phyloP scores from a whole-genome alignment of 2,113 vertebrate genomes.

The Macquaria ambigua region DNA sequence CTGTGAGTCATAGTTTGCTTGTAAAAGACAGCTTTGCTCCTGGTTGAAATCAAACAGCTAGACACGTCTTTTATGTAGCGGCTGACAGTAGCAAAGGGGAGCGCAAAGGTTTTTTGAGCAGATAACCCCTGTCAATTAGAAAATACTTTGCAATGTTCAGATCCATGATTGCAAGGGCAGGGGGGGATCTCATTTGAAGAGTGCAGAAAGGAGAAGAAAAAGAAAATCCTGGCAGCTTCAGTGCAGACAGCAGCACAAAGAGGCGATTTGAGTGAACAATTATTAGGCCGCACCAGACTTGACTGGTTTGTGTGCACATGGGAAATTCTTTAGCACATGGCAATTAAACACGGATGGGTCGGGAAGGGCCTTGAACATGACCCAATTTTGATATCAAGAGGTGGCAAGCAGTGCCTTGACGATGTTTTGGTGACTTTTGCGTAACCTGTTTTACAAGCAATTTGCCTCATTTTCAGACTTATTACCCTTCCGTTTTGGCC shows the following conservation, averaged over 20 bases:
- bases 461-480: conserved; percentile 39
- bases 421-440: conserved; percentile 57
- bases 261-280: conserved; percentile 77
- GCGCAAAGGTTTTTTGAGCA: conserved; percentile 10
- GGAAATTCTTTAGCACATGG: conserved; percentile 72
- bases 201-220: conserved; percentile 12
- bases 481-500: conserved; percentile 41
- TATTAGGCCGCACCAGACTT: conserved; percentile 75
- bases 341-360: conserved; percentile 77
- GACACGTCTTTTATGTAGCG: conserved; percentile 22
- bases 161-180: conserved; percentile 8
- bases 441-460: conserved; percentile 51
- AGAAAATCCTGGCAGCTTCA: conserved; percentile 51
- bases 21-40: conserved; percentile 47
- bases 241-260: conserved; percentile 75
- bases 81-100: background rate
- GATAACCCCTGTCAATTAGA: conserved; percentile 42
- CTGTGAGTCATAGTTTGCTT: conserved; percentile 37
- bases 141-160: conserved; percentile 15
- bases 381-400: conserved; percentile 75
- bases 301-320: conserved; percentile 70
- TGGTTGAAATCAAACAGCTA: conserved; percentile 20
- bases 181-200: conserved; percentile 50
- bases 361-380: conserved; percentile 63
- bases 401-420: conserved; percentile 38